phyloP scores from a whole-genome alignment of 2,888 invertebrate genomes.

The Eupithecia inturbata region DNA sequence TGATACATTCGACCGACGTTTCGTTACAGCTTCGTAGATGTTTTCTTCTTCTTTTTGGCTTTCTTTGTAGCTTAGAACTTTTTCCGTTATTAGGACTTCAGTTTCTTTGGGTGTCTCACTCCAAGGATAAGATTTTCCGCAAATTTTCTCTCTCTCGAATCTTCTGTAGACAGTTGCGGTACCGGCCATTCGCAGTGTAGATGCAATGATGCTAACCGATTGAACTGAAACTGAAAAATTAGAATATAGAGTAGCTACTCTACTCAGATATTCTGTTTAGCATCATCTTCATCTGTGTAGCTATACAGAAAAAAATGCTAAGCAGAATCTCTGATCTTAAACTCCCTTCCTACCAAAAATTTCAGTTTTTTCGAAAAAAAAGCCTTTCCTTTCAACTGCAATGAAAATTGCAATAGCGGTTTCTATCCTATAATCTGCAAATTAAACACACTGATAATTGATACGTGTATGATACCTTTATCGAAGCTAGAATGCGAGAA shows the following conservation, averaged over 20 bases:
- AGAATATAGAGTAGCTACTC: neutral
- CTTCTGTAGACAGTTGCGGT: constrained; percentile 89
- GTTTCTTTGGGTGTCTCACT: constrained; percentile 65
- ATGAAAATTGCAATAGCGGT: neutral
- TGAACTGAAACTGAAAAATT: constrained; percentile 85
- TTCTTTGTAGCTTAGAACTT: constrained; percentile 41
- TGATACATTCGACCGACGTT: constrained; percentile 52
- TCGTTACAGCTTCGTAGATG: constrained; percentile 62
- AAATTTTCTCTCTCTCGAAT: constrained; percentile 90
- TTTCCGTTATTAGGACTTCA: constrained; percentile 47
- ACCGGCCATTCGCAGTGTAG: constrained; percentile 87
- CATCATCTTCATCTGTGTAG: too few relatives aligned
- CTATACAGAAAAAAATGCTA: neutral
- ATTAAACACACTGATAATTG: neutral
- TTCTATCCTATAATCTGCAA: neutral
- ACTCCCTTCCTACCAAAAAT: neutral
- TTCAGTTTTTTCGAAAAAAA: neutral
- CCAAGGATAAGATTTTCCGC: constrained; percentile 90
- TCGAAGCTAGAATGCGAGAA: constrained; percentile 84
- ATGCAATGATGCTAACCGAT: constrained; percentile 86
- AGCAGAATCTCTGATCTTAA: neutral
- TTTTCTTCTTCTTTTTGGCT: constrained; percentile 46
- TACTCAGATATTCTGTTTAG: too few relatives aligned
- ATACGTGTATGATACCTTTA: constrained; percentile 81
- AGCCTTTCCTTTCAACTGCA: neutral